A percentile compares a stretch with the other conserved stretches of the same genome.
Conservation (phyloP, 2,888 invertebrate genomes). For the Troides helena region DNA sequence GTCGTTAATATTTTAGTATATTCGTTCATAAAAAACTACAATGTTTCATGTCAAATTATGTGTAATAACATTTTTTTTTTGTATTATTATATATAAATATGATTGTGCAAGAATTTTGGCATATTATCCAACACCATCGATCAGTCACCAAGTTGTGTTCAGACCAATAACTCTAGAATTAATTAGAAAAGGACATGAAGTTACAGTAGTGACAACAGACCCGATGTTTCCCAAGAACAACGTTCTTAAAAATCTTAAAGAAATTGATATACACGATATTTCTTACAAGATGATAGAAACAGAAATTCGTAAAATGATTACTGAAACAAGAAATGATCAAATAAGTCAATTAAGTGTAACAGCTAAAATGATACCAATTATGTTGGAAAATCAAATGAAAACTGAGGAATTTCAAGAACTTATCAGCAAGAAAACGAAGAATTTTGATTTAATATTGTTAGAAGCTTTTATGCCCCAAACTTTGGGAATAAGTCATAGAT, state of each 20-base stretch:
- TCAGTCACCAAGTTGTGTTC: conserved; percentile 19
- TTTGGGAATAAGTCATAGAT: conserved; percentile 40
- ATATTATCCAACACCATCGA: conserved; percentile 41
- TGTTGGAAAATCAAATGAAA: conserved; percentile 12
- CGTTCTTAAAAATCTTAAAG: conserved; percentile 41
- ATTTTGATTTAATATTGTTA: conserved; percentile 42
- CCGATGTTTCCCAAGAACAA: conserved; percentile 41
- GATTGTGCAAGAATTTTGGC: conserved; percentile 50
- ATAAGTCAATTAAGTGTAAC: neutral
- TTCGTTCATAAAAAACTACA: too few species aligned
- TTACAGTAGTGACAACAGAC: conserved; percentile 54
- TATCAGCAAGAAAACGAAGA: neutral
- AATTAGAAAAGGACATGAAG: conserved; percentile 55
- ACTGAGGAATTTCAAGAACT: conserved; percentile 7
- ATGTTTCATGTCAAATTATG: too few species aligned
- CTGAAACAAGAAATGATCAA: neutral
- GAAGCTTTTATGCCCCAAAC: conserved; percentile 38
- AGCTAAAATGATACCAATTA: too few species aligned
- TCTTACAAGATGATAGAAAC: conserved; percentile 30
- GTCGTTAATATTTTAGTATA: neutral
- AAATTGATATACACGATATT: conserved; percentile 45
- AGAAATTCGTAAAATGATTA: neutral
- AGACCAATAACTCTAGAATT: conserved; percentile 44
- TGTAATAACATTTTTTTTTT: neutral
- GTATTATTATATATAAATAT: neutral